phyloP scores from a whole-genome alignment of 2,113 vertebrate species.

The Notarius quadriscutis region DNA sequence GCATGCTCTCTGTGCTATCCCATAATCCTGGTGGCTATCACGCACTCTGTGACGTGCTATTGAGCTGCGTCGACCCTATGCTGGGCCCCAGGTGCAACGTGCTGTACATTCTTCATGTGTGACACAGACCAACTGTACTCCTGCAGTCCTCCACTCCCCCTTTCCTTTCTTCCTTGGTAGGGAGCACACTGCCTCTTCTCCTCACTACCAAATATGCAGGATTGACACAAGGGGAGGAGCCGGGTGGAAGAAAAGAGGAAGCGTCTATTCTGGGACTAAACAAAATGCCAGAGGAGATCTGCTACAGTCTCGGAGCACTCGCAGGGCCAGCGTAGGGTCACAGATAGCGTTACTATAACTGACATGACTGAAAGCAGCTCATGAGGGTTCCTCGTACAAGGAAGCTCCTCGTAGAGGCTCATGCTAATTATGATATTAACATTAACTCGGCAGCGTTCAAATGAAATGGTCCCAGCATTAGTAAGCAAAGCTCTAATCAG shows the following conservation, averaged over 20 bases:
- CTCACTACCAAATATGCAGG: conserved; percentile 38
- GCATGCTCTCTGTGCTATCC: conserved; percentile 14
- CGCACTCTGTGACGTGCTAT: conserved; percentile 55
- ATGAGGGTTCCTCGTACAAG: background rate
- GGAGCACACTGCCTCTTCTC: conserved; percentile 45
- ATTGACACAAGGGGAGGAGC: conserved; percentile 17
- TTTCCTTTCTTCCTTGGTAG: conserved; percentile 45
- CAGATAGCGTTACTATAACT: conserved; percentile 24
- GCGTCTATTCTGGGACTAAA: conserved; percentile 51
- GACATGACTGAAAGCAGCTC: conserved; percentile 26
- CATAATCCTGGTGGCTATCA: conserved; percentile 31
- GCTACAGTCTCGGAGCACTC: conserved; percentile 35
- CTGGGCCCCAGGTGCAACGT: conserved; percentile 56
- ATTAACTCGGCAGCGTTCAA: background rate
- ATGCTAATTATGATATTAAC: background rate
- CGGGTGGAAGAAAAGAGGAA: conserved; percentile 36
- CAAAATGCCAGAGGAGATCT: conserved; percentile 48
- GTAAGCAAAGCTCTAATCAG: conserved; percentile 1
- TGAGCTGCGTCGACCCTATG: conserved; percentile 59
- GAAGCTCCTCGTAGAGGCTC: background rate
- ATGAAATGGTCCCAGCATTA: background rate
- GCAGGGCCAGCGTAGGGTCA: conserved; percentile 41
- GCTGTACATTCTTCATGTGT: conserved; percentile 49
- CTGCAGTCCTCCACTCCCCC: conserved; percentile 11
- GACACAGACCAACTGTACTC: conserved; percentile 24